phyloP scores from a whole-genome alignment of 2,888 invertebrate genomes.

The Heteromurus nitidus region DNA sequence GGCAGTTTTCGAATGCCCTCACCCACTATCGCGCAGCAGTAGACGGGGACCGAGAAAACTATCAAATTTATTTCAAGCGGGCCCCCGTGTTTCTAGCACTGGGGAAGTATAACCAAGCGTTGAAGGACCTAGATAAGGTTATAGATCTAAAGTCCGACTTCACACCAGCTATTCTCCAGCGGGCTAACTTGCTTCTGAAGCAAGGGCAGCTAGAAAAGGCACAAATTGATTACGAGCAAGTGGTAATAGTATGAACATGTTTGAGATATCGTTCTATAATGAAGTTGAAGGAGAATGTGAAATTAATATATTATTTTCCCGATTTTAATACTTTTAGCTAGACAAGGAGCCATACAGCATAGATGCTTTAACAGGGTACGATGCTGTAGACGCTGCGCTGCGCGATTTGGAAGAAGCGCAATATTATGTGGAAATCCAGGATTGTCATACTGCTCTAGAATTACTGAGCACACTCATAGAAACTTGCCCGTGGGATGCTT shows the following conservation, averaged over 20 bases:
- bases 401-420: constrained; percentile 82
- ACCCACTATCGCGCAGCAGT: constrained; percentile 99
- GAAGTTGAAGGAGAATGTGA: too few species aligned
- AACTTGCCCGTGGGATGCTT: constrained; percentile 91
- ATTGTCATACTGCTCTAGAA: constrained; percentile 81
- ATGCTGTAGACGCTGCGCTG: constrained; percentile 81
- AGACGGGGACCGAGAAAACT: constrained; percentile 96
- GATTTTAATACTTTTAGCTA: constrained; percentile 76
- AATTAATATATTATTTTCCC: too few species aligned
- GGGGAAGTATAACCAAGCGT: constrained; percentile 95
- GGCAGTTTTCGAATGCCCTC: constrained; percentile 95
- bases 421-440: constrained; percentile 79
- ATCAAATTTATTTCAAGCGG: constrained; percentile 95
- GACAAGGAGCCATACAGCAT: constrained; percentile 84
- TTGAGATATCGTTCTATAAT: too few species aligned
- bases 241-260: constrained; percentile 87
- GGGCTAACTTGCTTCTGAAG: constrained; percentile 93
- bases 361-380: constrained; percentile 84
- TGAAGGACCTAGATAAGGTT: constrained; percentile 94
- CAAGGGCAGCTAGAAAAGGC: constrained; percentile 90
- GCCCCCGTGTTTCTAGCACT: constrained; percentile 97
- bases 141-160: constrained; percentile 96
- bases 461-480: constrained; percentile 74
- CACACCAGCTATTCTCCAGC: constrained; percentile 84
- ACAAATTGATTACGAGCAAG: constrained; percentile 86